Evolutionary conservation across 1,140 invertebrate species (phyloP), one percentile per base, ranked within the genome.

Genomic region (Lepidurus apus): DNA sequence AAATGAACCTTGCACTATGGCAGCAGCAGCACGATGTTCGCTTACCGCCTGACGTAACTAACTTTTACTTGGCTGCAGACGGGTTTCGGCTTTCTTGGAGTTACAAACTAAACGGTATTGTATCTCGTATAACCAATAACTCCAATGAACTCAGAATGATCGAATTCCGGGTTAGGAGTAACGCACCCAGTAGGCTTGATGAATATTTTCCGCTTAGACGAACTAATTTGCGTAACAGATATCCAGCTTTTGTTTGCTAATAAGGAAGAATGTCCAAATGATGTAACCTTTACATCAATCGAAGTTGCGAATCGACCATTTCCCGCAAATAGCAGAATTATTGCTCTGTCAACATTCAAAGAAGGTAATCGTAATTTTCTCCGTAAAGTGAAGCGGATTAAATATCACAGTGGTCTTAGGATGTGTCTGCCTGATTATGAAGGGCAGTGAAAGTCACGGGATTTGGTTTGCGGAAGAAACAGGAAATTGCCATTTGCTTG

Each of bases 51-150:
- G 78, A 79, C 24, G 24, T 79, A n/a, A 43, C 42, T 10, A 42
- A 75, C 10, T 79, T 79, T n/a, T 79, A 79, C 26, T 21, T 74
- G n/a, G 73, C 78, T 7, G 34, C 78, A 13, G 75, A 79, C 73
- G 78, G 78, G 42, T 74, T 79, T 43, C 73, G 75, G 45, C 75
- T 79, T 34, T 24, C 73, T 1, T 79, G 78, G 78, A 79, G 75
- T n/a, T 79, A 75, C 47, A 73, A 42, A 43, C 13, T 79, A 34
- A 74, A 74, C 75, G 78, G 78, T 79, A 42, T 42, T 5, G 34
- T 53, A 34, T 42, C 34, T 73, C 26, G 13, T 5, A 5, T 34
- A n/a, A 74, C n/a, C 8, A 74, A 43, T 1, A 10, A 17, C 24
- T 78, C 7, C 1, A 47, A 17, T 17, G 24, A n/a, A 73, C 0